Conservation (phyloP, 2,113 vertebrate genomes). For the Rhodinocichla rosea region DNA sequence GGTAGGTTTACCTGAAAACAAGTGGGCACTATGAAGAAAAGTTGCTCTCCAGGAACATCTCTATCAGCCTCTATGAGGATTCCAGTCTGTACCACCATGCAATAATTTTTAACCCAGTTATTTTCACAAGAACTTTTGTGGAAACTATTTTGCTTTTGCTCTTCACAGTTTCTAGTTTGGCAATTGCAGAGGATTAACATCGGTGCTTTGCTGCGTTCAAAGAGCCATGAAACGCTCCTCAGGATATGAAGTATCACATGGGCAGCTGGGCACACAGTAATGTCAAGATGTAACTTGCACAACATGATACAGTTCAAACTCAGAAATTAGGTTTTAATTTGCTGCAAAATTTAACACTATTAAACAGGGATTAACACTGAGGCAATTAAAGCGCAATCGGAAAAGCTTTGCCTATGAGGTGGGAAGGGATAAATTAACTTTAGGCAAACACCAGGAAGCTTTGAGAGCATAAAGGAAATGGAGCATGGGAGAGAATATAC, state of each 20-base stretch:
- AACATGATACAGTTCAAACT: not conserved
- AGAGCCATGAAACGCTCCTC: not conserved
- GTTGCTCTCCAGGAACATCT: not conserved
- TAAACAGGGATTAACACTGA: slow-evolving; percentile 16
- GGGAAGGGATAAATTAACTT: not conserved
- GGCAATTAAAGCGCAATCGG: not conserved
- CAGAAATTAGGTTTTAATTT: slow-evolving; percentile 51
- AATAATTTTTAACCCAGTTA: not conserved
- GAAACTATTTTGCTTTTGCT: not conserved
- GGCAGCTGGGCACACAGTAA: not conserved
- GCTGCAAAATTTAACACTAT: slow-evolving; percentile 14
- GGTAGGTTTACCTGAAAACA: not conserved
- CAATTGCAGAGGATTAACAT: not conserved
- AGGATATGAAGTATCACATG: not conserved
- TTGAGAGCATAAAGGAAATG: not conserved
- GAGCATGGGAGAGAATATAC: not conserved
- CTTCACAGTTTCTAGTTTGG: not conserved
- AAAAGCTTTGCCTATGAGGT: slow-evolving; percentile 10
- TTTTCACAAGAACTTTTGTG: not conserved
- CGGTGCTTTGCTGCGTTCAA: not conserved
- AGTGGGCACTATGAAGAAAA: not conserved
- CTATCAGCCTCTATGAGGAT: not conserved
- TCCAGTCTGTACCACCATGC: not conserved
- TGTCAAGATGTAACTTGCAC: not conserved
- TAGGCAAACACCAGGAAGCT: not conserved